These are phyloP conservation scores for Macroteleia sp. DNA, from an alignment of 2,888 invertebrate genomes.

Conservation along the genomic window DNA sequence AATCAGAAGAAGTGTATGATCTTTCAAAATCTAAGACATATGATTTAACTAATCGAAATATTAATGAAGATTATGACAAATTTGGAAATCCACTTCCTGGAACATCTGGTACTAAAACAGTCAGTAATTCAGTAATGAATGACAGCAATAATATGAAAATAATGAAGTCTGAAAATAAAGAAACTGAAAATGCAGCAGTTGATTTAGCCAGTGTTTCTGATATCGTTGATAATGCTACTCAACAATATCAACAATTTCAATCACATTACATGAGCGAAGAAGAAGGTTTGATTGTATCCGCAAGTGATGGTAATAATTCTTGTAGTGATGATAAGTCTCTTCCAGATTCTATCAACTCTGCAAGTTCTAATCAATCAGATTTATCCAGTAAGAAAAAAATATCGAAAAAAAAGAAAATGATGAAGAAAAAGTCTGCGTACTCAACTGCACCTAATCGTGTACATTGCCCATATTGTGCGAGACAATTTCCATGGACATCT, in stretches of 20 bases:
- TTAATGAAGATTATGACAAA: constrained; percentile 43
- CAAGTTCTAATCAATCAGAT: constrained; percentile 78
- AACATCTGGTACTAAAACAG: constrained; percentile 50
- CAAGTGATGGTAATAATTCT: constrained; percentile 92
- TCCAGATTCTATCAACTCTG: constrained; percentile 86
- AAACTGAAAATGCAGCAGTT: constrained; percentile 58
- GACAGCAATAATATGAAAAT: constrained; percentile 26
- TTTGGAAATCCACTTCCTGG: constrained; percentile 55
- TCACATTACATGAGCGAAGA: constrained; percentile 86
- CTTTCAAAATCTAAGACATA: constrained; percentile 17
- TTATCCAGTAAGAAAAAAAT: constrained; percentile 71
- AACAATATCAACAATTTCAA: constrained; percentile 83
- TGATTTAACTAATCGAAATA: background rate
- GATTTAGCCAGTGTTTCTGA: constrained; percentile 92
- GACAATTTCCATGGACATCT: constrained; percentile 98
- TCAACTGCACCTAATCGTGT: constrained; percentile 97
- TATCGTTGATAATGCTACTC: constrained; percentile 90
- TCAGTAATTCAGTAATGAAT: constrained; percentile 25
- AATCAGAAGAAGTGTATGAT: constrained; percentile 32
- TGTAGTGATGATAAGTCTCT: constrained; percentile 93
- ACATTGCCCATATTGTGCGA: constrained; percentile 95
- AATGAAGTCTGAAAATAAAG: constrained; percentile 25
- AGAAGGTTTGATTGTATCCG: constrained; percentile 92
- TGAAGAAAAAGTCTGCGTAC: constrained; percentile 96
- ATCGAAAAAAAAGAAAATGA: constrained; percentile 76